Conservation (phyloP, 2,113 vertebrate species). For the Heteronetta atricapilla region DNA sequence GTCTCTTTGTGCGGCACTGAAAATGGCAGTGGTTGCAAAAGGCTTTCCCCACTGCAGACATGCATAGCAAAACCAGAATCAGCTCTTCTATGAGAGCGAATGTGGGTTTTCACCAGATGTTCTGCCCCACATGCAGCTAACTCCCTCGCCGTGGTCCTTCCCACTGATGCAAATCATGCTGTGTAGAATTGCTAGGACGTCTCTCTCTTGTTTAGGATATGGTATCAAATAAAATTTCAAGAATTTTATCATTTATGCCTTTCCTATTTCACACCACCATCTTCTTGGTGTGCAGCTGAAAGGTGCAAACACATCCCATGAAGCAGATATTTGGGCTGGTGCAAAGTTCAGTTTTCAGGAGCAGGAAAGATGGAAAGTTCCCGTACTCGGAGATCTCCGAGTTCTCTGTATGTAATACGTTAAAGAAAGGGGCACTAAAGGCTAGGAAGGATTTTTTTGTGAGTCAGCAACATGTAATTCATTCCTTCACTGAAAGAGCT, state of each 20-base stretch:
- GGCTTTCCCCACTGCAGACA: not conserved
- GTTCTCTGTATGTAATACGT: not conserved
- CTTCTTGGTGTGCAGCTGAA: not conserved
- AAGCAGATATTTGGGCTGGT: not conserved
- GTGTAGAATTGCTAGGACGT: not conserved
- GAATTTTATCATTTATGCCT: not conserved
- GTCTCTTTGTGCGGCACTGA: not conserved
- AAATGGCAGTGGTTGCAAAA: not conserved
- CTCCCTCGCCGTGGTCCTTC: not conserved
- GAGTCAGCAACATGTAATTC: not conserved
- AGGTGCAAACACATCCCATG: not conserved
- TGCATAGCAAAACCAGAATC: not conserved
- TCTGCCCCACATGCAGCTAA: not conserved
- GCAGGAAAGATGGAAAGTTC: not conserved
- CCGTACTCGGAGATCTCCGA: not conserved
- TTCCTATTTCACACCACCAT: not conserved
- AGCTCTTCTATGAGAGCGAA: not conserved
- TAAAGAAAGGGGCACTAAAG: not conserved
- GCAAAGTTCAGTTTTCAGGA: not conserved
- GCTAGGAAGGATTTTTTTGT: not conserved
- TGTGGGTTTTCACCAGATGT: not conserved
- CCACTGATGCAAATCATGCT: not conserved
- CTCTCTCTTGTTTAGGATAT: not conserved
- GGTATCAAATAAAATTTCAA: not conserved
- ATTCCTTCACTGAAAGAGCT: not conserved